Conservation (phyloP, 2,797 vertebrate genomes). For the Scolopax rusticola region DNA sequence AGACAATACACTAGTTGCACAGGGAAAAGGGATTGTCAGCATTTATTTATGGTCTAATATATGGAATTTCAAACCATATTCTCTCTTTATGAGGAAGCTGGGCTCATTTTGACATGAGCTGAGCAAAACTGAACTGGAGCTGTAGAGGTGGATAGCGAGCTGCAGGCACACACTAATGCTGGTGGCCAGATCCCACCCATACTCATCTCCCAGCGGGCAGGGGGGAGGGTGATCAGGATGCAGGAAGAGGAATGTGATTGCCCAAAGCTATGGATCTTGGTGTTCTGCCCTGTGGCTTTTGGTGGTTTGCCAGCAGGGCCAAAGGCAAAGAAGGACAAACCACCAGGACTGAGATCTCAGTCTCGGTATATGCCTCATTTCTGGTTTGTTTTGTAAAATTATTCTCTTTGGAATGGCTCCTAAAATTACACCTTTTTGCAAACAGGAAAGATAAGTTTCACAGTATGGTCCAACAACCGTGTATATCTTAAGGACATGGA, state of each 20-base stretch:
- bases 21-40: background rate
- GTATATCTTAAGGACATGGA: background rate
- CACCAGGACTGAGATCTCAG: background rate
- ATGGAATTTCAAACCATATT: background rate
- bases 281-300: conserved; percentile 24
- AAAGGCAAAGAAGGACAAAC: conserved; percentile 44
- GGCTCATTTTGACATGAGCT: background rate
- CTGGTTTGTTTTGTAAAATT: background rate
- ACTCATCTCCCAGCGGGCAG: background rate
- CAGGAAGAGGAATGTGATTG: background rate
- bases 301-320: conserved; percentile 14
- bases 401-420: conserved; percentile 17
- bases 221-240: background rate
- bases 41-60: background rate
- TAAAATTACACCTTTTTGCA: conserved; percentile 18
- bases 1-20: background rate
- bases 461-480: background rate
- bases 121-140: background rate
- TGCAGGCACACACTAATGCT: background rate
- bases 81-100: background rate
- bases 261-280: background rate
- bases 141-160: background rate
- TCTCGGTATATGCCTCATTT: background rate
- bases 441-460: conserved; percentile 3
- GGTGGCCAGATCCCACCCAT: background rate